Evolutionary conservation across 2,888 invertebrate species (phyloP).

Genomic region (Micropterix aruncella): DNA sequence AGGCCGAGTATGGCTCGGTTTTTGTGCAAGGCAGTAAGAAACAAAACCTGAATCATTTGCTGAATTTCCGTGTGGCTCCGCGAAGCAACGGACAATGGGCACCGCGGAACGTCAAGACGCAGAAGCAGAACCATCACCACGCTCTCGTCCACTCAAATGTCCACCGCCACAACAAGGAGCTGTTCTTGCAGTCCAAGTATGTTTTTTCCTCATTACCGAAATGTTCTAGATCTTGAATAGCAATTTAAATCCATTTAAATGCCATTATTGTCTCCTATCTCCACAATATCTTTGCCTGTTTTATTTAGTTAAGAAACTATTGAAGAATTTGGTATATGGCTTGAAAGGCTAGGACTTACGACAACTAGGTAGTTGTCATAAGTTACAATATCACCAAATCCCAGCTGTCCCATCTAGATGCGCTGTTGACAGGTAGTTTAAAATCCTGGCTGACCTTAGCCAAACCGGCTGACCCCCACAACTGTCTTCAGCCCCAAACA

Average conservation of each 20-base stretch:
- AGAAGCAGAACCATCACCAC: slow-evolving; percentile 11
- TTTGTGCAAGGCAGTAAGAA: slow-evolving; percentile 77
- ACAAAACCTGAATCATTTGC: slow-evolving; percentile 85
- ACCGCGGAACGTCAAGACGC: slow-evolving; percentile 13
- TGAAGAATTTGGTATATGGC: too few species aligned
- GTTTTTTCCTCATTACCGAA: slow-evolving; percentile 20
- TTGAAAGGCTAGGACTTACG: too few species aligned
- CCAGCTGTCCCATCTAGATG: too few species aligned
- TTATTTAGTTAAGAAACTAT: background rate
- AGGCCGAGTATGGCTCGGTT: slow-evolving; percentile 70
- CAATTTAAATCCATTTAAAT: background rate
- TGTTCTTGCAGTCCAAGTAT: slow-evolving; percentile 90
- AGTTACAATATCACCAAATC: too few species aligned
- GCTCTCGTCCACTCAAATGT: slow-evolving; percentile 20
- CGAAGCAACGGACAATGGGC: slow-evolving; percentile 28
- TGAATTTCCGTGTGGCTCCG: slow-evolving; percentile 78
- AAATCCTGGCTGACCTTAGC: too few species aligned
- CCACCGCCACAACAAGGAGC: slow-evolving; percentile 81
- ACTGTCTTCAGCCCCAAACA: too few species aligned
- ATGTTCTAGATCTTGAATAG: too few species aligned
- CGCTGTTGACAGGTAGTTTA: too few species aligned
- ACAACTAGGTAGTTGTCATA: too few species aligned
- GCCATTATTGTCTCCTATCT: slow-evolving; percentile 5
- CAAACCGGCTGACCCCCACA: too few species aligned
- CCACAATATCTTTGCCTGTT: slow-evolving; percentile 3